phyloP scores from a whole-genome alignment of 1,140 invertebrate genomes.

The Macrotrachela quadricornifera region DNA sequence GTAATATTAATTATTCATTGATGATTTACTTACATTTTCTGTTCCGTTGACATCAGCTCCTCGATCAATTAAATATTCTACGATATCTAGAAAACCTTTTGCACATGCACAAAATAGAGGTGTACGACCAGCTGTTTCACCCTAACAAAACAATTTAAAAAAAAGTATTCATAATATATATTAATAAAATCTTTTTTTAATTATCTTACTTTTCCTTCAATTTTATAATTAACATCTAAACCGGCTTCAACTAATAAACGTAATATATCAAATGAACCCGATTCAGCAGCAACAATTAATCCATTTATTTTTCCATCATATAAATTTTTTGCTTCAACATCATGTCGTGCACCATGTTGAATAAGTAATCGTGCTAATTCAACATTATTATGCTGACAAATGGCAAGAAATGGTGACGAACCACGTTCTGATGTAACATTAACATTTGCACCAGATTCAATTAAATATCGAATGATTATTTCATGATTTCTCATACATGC shows the following conservation, averaged over 20 bases:
- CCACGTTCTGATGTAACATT: conserved; percentile 7
- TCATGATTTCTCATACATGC: conserved; percentile 9
- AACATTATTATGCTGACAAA: conserved; percentile 9
- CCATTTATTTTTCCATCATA: conserved; percentile 9
- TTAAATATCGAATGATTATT: neutral
- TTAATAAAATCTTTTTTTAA: too few relatives aligned
- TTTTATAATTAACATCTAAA: conserved; percentile 8
- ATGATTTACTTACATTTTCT: conserved; percentile 3
- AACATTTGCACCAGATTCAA: conserved; percentile 3
- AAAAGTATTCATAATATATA: too few relatives aligned
- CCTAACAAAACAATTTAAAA: neutral
- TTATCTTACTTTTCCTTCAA: neutral
- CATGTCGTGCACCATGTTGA: neutral
- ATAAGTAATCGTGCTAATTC: neutral
- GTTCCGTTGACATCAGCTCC: conserved; percentile 10
- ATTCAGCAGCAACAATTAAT: conserved; percentile 6
- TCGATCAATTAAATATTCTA: conserved; percentile 6
- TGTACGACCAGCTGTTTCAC: conserved; percentile 7
- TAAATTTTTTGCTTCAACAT: conserved; percentile 6
- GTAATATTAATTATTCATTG: too few relatives aligned
- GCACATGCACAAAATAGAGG: conserved; percentile 10
- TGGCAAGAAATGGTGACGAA: conserved; percentile 3
- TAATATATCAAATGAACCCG: conserved; percentile 7
- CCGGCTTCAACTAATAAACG: conserved; percentile 4
- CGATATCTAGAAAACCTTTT: conserved; percentile 9